Base-by-base conservation (phyloP, 2,797 vertebrate species). In the Oophaga sylvatica region DNA sequence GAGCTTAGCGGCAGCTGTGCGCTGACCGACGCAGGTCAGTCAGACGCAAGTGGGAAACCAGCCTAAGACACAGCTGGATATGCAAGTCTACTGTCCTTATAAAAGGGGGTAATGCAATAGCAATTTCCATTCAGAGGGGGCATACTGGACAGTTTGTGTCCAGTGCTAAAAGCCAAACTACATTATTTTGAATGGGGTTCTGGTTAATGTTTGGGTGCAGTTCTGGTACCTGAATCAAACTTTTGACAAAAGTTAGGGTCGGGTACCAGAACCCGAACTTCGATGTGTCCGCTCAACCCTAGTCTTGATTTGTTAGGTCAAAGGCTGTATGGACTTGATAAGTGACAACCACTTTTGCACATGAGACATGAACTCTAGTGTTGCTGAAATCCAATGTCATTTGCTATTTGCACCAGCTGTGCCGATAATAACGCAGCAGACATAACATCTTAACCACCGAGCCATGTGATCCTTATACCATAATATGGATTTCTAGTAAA, bases 401-500 rank as follows among this genome's bases (percentile, higher is more conserved):
- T 73, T 75, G 78, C 35, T 71, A 59, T 80, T 70, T n/a, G 68
- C 78, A 31, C 71, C 31, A 84, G 31, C 57, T 75, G 70, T 65
- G 41, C n/a, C 17, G 60, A 87, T 81, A 87, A 87, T 81, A 87
- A 71, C 16, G 41, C 70, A 2, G 60, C 57, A 75, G 85, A 63
- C 86, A 82, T 81, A 87, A 87, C 80, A 82, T 53, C 35, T 26
- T 29, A 75, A 71, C 78, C 19, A 80, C 85, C 20, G 80, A 12
- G 80, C 56, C 80, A 82, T 73, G 80, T 68, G 80, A 87, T 87
- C 80, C 70, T 70, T 57, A 65, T 76, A 82, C 68, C 60, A 63
- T 48, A 41, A 63, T 82, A 82, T 82, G n/a, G 53, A 65, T 83
- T 83, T 87, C 80, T 41, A 60, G 2, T 60, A 56, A 65, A 59